A percentile compares a stretch with the other conserved stretches of the same genome.
Conservation (phyloP, 2,113 vertebrate species). For the Oryzias melastigma region DNA sequence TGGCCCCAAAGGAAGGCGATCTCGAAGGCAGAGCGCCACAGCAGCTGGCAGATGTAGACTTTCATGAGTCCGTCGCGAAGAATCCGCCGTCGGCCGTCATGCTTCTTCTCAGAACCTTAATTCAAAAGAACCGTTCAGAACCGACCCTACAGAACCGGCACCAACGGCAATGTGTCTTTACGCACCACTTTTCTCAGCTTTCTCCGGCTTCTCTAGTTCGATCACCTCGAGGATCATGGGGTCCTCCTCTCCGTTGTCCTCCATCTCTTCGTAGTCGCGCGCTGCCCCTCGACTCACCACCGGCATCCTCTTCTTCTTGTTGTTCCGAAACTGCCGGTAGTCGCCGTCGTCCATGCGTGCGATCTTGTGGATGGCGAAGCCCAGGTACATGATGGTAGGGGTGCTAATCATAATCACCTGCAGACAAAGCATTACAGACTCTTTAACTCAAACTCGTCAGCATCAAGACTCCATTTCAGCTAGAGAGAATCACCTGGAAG, state of each 20-base stretch:
- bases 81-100: constrained; percentile 84
- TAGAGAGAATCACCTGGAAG: constrained; percentile 75
- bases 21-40: constrained; percentile 82
- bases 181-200: constrained; percentile 35
- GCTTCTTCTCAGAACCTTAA: constrained; percentile 63
- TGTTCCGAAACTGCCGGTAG: constrained; percentile 34
- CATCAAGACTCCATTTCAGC: no score
- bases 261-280: constrained; percentile 83
- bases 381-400: constrained; percentile 86
- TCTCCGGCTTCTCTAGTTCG: constrained; percentile 74
- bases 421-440: not conserved
- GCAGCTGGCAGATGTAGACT: constrained; percentile 82
- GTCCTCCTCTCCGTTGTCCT: constrained; percentile 85
- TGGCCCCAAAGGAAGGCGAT: constrained; percentile 84
- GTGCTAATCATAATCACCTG: constrained; percentile 85
- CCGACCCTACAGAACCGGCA: not conserved
- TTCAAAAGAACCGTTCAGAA: not conserved
- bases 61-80: constrained; percentile 87
- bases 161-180: no score
- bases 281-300: constrained; percentile 73
- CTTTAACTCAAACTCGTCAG: not conserved
- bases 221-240: constrained; percentile 87
- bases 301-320: constrained; percentile 59
- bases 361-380: constrained; percentile 87
- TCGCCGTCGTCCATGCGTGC: constrained; percentile 73